These are phyloP conservation scores for Sebastes steindachneri DNA, from an alignment of 2,797 vertebrate genomes.

Conservation along the genomic window DNA sequence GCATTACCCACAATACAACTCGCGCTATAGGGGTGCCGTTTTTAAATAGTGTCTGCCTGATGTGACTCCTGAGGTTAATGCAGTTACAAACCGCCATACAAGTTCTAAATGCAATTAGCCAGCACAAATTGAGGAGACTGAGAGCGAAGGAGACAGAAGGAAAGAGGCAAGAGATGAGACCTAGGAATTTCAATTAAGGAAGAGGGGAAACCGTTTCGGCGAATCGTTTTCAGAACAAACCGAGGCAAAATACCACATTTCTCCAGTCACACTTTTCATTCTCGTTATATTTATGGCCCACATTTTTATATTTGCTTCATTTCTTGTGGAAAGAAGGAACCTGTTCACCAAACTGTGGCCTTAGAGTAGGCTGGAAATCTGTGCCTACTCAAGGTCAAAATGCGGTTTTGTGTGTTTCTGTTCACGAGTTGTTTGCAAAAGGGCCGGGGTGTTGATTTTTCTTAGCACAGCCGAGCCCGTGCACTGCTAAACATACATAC, in stretches of 20 bases:
- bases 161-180: slow-evolving; percentile 35
- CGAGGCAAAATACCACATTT: slow-evolving; percentile 25
- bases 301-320: slow-evolving; percentile 12
- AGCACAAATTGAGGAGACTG: slow-evolving; percentile 55
- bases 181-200: slow-evolving; percentile 60
- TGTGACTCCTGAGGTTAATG: slow-evolving; percentile 71
- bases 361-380: not conserved
- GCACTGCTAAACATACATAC: slow-evolving; percentile 33
- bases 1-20: slow-evolving; percentile 68
- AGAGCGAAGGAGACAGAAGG: slow-evolving; percentile 23
- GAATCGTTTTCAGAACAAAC: slow-evolving; percentile 32
- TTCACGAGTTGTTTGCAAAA: not conserved
- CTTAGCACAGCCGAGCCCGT: not conserved
- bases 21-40: slow-evolving; percentile 50
- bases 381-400: slow-evolving; percentile 26
- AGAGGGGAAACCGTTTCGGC: slow-evolving; percentile 2
- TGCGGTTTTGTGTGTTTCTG: not conserved
- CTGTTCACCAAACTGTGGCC: not conserved
- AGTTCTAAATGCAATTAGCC: slow-evolving; percentile 68
- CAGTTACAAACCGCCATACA: slow-evolving; percentile 48
- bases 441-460: slow-evolving; percentile 10
- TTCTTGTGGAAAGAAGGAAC: not conserved
- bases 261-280: slow-evolving; percentile 37
- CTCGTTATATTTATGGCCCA: slow-evolving; percentile 16
- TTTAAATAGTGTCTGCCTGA: slow-evolving; percentile 72